Evolutionary conservation across 2,797 vertebrate species (phyloP), one percentile per base, ranked within the genome.

Genomic region (Takifugu rubripes): DNA sequence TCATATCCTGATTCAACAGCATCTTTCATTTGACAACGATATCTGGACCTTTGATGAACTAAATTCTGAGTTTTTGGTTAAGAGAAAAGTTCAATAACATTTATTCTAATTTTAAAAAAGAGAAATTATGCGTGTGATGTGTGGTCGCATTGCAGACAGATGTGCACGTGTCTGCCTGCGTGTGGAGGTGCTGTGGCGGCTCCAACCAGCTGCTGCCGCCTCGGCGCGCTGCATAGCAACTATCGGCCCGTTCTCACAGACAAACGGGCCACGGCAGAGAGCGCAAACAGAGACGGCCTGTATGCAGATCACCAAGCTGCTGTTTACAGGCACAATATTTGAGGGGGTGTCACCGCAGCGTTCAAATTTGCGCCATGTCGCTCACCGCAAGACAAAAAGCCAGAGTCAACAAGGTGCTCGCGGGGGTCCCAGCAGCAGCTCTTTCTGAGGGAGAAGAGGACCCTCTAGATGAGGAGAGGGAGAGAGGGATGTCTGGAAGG

Each of bases 321-420:
- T 78, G 66, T 78, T 81, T 79, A 49, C 72, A 62, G 6, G 46
- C 53, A 59, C 55, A 80, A 68, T 77, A 77, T 80, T 70, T 73
- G 73, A 46, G 43, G 14, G 21, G 61, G 51, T 53, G 66, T 65
- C 67, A 56, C 58, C 17, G 25, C 69, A 71, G 47, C 57, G 68
- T 42, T 49, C 59, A 67, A 64, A 72, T 70, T 56, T 55, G 59
- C 61, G 54, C 33, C 8, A 6, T 25, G 51, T 60, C 59, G 15
- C 62, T 31, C 11, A 59, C 66, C 3, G 68, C 70, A 52, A 54
- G 72, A 54, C 64, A 75, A 76, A 66, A 51, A 64, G 57, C 54
- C 59, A 5, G 48, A 72, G 33, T 56, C 66, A 45, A 43, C 59
- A 51, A 48, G 40, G 27, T 43, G 54, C 48, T 71, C 40, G 5